Conservation (phyloP, 2,888 invertebrate species). For the Autographa gamma region DNA sequence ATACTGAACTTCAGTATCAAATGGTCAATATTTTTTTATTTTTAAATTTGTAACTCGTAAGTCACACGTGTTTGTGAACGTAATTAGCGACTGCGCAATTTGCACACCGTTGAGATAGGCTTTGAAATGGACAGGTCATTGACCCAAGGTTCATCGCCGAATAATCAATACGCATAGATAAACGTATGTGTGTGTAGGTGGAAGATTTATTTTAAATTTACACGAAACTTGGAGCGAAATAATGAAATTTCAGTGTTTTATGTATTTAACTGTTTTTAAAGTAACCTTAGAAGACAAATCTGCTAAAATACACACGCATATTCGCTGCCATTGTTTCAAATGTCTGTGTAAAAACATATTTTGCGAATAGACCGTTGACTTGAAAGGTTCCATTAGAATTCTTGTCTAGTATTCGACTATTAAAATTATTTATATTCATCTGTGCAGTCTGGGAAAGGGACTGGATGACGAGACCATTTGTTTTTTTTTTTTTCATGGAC, state of each 20-base stretch:
- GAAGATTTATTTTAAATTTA: too few relatives aligned
- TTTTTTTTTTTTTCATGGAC: too few relatives aligned
- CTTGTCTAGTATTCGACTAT: too few relatives aligned
- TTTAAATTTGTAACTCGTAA: background rate
- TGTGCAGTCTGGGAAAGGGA: background rate
- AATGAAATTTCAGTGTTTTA: background rate
- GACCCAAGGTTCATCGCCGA: background rate
- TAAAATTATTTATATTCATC: background rate
- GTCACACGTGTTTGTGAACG: background rate
- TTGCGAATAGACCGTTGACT: background rate
- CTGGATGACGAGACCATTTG: too few relatives aligned
- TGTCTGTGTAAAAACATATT: background rate
- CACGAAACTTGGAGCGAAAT: too few relatives aligned
- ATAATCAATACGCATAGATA: conserved; percentile 1
- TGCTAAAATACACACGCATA: background rate
- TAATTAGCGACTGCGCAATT: background rate
- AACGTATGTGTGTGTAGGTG: background rate
- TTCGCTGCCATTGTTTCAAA: background rate
- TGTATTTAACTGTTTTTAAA: background rate
- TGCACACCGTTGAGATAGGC: conserved; percentile 4
- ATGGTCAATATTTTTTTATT: background rate
- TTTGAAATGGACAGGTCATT: background rate
- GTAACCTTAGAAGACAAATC: background rate
- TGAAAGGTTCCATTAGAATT: too few relatives aligned
- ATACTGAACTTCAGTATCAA: background rate